These are phyloP conservation scores for Gambusia yucatana DNA, from an alignment of 2,797 vertebrate species.

Conservation along the genomic window DNA sequence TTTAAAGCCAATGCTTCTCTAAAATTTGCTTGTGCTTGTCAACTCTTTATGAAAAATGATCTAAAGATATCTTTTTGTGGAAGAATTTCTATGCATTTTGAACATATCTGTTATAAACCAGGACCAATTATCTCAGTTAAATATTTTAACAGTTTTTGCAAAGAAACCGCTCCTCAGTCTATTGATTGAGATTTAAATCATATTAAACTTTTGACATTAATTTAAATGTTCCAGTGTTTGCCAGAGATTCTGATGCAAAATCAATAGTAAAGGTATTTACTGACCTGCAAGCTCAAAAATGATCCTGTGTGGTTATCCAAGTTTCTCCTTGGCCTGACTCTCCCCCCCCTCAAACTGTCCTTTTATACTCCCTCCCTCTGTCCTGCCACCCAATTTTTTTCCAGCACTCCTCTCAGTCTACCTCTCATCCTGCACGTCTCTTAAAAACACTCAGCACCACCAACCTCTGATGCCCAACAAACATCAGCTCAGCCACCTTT, in stretches of 20 bases:
- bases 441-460: constrained; percentile 54
- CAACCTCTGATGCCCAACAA: constrained; percentile 5
- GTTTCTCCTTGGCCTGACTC: constrained; percentile 42
- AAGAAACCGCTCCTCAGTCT: neutral
- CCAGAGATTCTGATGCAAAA: neutral
- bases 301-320: constrained; percentile 40
- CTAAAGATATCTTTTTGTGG: neutral
- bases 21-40: neutral
- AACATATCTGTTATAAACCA: neutral
- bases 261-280: constrained; percentile 16
- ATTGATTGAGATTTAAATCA: neutral
- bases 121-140: no score
- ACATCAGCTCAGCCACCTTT: neutral
- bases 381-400: constrained; percentile 38
- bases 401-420: constrained; percentile 52
- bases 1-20: neutral
- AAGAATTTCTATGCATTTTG: neutral
- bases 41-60: neutral
- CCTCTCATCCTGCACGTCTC: constrained; percentile 33
- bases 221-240: neutral
- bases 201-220: neutral
- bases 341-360: constrained; percentile 33
- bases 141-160: neutral
- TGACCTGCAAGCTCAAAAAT: constrained; percentile 52
- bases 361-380: constrained; percentile 72